phyloP scores from a whole-genome alignment of 2,797 vertebrate genomes.

The Hoplostethus mediterraneus region DNA sequence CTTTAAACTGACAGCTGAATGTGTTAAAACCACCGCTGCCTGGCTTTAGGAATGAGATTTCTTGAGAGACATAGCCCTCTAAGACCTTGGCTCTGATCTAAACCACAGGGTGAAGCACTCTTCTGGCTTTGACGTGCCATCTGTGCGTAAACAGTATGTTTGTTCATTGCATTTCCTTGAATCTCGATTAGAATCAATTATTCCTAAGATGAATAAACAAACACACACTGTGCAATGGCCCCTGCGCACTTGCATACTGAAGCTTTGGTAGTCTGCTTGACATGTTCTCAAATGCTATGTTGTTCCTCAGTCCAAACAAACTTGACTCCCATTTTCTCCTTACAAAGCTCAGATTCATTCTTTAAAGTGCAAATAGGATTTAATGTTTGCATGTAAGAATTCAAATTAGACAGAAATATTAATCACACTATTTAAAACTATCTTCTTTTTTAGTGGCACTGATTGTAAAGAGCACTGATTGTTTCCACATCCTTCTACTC shows the following conservation, averaged over 20 bases:
- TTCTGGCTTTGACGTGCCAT: conserved; percentile 11
- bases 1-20: conserved; percentile 38
- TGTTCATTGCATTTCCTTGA: conserved; percentile 21
- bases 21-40: conserved; percentile 26
- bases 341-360: not conserved
- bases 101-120: conserved; percentile 1
- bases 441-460: too few species aligned
- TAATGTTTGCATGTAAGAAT: not conserved
- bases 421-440: too few species aligned
- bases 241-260: not conserved
- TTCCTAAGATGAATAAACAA: conserved; percentile 21
- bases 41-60: conserved; percentile 22
- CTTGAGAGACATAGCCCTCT: conserved; percentile 20
- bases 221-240: not conserved
- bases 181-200: conserved; percentile 47
- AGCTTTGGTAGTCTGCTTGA: not conserved
- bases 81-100: conserved; percentile 35
- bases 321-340: not conserved
- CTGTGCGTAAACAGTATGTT: conserved; percentile 21
- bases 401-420: too few species aligned
- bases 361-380: not conserved
- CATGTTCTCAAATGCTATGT: not conserved
- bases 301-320: conserved; percentile 6
- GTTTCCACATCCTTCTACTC: too few species aligned
- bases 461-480: too few species aligned